A percentile compares a stretch with the other conserved stretches of the same genome.
Conservation (phyloP, 1,140 invertebrate genomes). For the Fopius arisanus region DNA sequence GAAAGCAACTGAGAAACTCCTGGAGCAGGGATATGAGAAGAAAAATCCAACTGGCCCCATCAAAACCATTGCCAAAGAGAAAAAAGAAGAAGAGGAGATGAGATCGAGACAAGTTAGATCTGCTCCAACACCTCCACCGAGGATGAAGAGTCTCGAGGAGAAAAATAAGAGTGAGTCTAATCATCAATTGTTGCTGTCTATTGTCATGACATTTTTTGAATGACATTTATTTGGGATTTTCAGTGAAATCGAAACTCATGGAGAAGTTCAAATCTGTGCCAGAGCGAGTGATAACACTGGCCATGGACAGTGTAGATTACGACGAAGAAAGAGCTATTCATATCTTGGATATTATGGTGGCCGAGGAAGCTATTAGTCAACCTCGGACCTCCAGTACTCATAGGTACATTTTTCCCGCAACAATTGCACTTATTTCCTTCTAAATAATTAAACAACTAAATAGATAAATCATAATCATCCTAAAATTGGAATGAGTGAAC, state of each 20-base stretch:
- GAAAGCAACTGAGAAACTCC: slow-evolving; percentile 80
- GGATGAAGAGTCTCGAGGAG: slow-evolving; percentile 75
- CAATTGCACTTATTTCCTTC: no score
- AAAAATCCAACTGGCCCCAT: slow-evolving; percentile 69
- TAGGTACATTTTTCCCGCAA: no score
- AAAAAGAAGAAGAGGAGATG: slow-evolving; percentile 62
- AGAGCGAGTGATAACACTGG: slow-evolving; percentile 81
- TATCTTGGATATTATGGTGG: slow-evolving; percentile 77
- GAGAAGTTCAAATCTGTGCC: slow-evolving; percentile 78
- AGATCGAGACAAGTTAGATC: slow-evolving; percentile 60
- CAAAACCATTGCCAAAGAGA: slow-evolving; percentile 61
- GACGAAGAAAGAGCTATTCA: slow-evolving; percentile 81
- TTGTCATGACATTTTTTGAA: no score
- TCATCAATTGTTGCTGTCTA: not conserved
- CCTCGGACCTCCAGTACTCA: slow-evolving; percentile 57
- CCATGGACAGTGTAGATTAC: slow-evolving; percentile 86
- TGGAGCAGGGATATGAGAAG: slow-evolving; percentile 82
- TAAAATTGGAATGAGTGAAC: no score
- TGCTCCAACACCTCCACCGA: slow-evolving; percentile 66
- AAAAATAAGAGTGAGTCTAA: slow-evolving; percentile 74
- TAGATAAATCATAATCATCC: no score
- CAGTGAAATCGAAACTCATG: slow-evolving; percentile 79
- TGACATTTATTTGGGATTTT: slow-evolving; percentile 49
- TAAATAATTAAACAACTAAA: no score
- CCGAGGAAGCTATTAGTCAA: slow-evolving; percentile 61